Percentiles rank a stretch among this genome's conserved stretches.
Conservation (phyloP, 2,113 vertebrate species). For the Uria lomvia region DNA sequence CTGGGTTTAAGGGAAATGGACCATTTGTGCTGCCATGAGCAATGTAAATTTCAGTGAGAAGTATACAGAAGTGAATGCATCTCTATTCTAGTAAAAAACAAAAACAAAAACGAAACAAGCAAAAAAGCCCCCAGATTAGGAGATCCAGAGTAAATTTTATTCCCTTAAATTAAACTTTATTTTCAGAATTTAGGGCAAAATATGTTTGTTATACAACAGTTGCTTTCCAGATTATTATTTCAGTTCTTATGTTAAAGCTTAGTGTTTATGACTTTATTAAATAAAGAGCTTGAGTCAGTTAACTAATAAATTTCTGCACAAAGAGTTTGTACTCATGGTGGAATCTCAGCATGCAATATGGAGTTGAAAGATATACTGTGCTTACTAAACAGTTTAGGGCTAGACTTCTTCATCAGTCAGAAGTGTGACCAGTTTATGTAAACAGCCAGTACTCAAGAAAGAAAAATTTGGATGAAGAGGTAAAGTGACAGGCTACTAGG, state of each 20-base stretch:
- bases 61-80: background rate
- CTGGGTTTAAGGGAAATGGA: background rate
- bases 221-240: background rate
- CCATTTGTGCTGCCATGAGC: background rate
- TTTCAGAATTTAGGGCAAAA: background rate
- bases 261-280: background rate
- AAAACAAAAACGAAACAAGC: background rate
- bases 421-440: background rate
- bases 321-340: background rate
- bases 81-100: background rate
- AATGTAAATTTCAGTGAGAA: background rate
- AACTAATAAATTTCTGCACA: background rate
- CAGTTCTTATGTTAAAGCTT: background rate
- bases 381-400: background rate
- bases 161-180: background rate
- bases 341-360: background rate
- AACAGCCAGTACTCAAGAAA: background rate
- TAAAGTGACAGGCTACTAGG: background rate
- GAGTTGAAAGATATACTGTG: background rate
- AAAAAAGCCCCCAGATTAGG: background rate
- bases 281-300: background rate
- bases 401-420: background rate
- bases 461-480: background rate
- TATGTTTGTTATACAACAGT: background rate
- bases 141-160: background rate